Percentiles rank a stretch among this genome's conserved stretches.
These are phyloP conservation scores for Drosophila atroscutellata DNA, from an alignment of 2,888 invertebrate species.

Conservation along the genomic window DNA sequence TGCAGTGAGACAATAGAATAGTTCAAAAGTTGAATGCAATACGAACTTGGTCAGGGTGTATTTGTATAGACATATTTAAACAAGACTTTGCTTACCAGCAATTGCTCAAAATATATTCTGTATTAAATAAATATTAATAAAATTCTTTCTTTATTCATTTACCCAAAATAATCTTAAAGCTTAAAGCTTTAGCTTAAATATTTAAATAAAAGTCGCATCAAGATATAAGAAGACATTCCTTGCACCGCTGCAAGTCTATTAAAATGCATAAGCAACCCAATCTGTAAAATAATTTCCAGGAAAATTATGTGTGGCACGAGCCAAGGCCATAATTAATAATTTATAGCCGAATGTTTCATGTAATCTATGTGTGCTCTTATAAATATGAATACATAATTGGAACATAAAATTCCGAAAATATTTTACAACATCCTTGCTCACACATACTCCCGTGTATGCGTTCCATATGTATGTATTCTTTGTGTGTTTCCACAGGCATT, in stretches of 20 bases:
- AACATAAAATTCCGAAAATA: slow-evolving; percentile 80
- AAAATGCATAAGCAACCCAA: slow-evolving; percentile 33
- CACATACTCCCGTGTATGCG: slow-evolving; percentile 1
- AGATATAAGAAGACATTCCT: background rate
- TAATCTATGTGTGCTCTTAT: slow-evolving; percentile 29
- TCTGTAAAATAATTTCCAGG: slow-evolving; percentile 44
- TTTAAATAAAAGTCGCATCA: background rate
- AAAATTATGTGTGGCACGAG: slow-evolving; percentile 48
- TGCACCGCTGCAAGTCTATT: slow-evolving; percentile 21
- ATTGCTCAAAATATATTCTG: background rate
- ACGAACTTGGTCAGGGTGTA: slow-evolving; percentile 44
- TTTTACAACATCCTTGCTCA: slow-evolving; percentile 56
- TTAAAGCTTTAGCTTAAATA: background rate
- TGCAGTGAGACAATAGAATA: slow-evolving; percentile 6
- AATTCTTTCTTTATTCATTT: background rate
- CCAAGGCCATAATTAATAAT: slow-evolving; percentile 69
- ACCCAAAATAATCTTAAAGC: background rate
- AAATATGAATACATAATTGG: slow-evolving; percentile 79
- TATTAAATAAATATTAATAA: background rate
- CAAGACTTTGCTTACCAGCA: background rate
- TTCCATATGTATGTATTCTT: slow-evolving; percentile 16
- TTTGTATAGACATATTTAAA: background rate
- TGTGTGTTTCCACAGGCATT: slow-evolving; percentile 38
- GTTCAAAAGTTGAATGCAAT: slow-evolving; percentile 20
- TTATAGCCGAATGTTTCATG: slow-evolving; percentile 46